Evolutionary conservation across 1,140 invertebrate genomes (phyloP), one percentile per base, ranked within the genome.

Genomic region (Grapholita molesta): DNA sequence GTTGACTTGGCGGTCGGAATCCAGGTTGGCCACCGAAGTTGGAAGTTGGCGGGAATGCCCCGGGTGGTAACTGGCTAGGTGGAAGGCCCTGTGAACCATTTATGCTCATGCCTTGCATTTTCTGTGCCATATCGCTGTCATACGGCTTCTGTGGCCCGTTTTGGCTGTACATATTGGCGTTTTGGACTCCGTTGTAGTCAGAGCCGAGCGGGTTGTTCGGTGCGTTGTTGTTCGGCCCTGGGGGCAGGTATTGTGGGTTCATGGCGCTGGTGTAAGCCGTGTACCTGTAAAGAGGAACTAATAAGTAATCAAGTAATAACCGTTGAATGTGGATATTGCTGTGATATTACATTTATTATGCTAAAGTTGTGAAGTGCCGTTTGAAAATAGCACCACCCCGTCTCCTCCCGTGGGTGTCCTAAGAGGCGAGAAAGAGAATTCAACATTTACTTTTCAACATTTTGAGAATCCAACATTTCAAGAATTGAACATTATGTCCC

Each of bases 161-260:
- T 67, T 89, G 86, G 48, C 69, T 83, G 52, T 80, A 88, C n/a
- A 83, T 76, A 64, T 90, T 90, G 5, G 86, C 80, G 72, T 89
- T 92, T 24, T 88, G 86, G 42, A 90, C 80, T 15, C 88, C 86
- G 61, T 89, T 91, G 66, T 75, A 87, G 18, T 92, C 90, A 73
- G 83, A 84, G 33, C 77, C 76, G 38, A 89, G 66, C 8, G 87
- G 86, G 70, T 88, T 89, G 64, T 65, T 83, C 38, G 87, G 84
- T 69, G 83, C 78, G 79, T 91, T 92, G 68, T 92, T 92, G 72
- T 91, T 91, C 70, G 88, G 89, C 48, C 89, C 90, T 23, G 89
- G 90, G 12, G 89, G 89, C 66, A 84, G 80, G 71, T 90, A 88
- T 67, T 92, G 86, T 68, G 88, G 89, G 78, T 92, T 89, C 89